Evolutionary conservation across 1,140 invertebrate species (phyloP).

Genomic region (Drosophila ananassae): DNA sequence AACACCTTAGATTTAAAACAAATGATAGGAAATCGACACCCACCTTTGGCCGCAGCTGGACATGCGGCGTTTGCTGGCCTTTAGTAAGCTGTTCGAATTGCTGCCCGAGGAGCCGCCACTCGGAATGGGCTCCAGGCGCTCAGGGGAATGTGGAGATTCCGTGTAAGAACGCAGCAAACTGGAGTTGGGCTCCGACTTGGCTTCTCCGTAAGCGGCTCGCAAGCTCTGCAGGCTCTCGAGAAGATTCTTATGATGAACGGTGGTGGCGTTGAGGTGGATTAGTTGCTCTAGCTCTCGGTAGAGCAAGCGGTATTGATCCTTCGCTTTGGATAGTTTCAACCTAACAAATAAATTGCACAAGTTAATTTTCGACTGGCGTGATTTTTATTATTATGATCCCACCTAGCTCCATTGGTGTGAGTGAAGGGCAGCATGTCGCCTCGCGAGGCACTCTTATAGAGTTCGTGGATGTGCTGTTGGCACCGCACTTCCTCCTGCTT

Average conservation of each 20-base stretch:
- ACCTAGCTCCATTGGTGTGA: constrained; percentile 86
- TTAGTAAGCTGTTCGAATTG: constrained; percentile 69
- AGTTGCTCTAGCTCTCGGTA: constrained; percentile 95
- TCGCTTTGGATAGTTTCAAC: constrained; percentile 85
- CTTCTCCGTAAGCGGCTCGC: constrained; percentile 85
- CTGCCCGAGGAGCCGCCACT: constrained; percentile 46
- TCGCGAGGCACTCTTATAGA: constrained; percentile 92
- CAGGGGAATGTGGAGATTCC: constrained; percentile 92
- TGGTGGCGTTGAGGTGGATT: constrained; percentile 88
- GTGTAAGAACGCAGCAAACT: constrained; percentile 87
- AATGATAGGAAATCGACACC: neutral
- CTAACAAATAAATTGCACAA: neutral
- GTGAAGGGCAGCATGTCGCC: constrained; percentile 91
- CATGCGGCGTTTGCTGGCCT: constrained; percentile 84
- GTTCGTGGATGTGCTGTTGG: constrained; percentile 92
- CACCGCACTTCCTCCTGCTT: constrained; percentile 95
- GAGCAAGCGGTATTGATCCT: constrained; percentile 94
- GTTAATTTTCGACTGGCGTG: neutral
- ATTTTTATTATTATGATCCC: neutral
- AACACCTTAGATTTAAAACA: constrained; percentile 2
- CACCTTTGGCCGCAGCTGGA: constrained; percentile 66
- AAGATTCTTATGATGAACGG: constrained; percentile 90
- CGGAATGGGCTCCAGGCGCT: constrained; percentile 84
- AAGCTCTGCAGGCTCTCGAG: constrained; percentile 93
- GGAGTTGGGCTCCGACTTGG: constrained; percentile 86